Conservation (phyloP, 2,113 vertebrate genomes). For the Proteles cristata region DNA sequence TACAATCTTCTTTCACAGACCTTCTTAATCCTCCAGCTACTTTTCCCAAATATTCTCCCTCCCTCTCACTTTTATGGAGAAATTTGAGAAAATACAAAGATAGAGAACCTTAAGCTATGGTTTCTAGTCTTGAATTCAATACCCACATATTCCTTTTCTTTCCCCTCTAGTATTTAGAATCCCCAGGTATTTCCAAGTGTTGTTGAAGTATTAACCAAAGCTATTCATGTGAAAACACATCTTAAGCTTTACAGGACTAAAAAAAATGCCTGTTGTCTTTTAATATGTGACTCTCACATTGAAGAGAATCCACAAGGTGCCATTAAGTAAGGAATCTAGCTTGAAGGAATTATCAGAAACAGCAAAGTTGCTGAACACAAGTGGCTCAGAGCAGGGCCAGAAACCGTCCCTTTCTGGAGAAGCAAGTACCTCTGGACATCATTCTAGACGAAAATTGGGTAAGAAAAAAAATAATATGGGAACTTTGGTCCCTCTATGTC, state of each 20-base stretch:
- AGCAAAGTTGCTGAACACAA: not conserved
- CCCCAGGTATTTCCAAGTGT: not conserved
- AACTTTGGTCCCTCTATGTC: not conserved
- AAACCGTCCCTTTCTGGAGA: not conserved
- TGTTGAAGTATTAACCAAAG: not conserved
- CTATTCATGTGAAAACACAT: not conserved
- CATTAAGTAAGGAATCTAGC: not conserved
- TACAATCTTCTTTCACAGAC: not conserved
- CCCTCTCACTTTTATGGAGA: not conserved
- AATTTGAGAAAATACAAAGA: not conserved
- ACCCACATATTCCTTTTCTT: not conserved
- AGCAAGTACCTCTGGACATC: not conserved
- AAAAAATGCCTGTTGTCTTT: not conserved
- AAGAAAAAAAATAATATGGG: conserved; percentile 21
- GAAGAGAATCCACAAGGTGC: not conserved
- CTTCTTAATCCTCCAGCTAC: not conserved
- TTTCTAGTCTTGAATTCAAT: not conserved
- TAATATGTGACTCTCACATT: conserved; percentile 31
- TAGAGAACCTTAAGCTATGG: not conserved
- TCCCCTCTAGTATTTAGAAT: not conserved
- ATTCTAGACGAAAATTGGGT: not conserved
- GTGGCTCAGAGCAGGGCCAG: not conserved
- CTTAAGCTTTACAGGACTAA: not conserved
- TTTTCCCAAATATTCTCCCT: not conserved
- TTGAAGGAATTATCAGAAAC: not conserved